Evolutionary conservation across 2,113 vertebrate genomes (phyloP).

Genomic region (Dunckerocampus dactyliophorus): DNA sequence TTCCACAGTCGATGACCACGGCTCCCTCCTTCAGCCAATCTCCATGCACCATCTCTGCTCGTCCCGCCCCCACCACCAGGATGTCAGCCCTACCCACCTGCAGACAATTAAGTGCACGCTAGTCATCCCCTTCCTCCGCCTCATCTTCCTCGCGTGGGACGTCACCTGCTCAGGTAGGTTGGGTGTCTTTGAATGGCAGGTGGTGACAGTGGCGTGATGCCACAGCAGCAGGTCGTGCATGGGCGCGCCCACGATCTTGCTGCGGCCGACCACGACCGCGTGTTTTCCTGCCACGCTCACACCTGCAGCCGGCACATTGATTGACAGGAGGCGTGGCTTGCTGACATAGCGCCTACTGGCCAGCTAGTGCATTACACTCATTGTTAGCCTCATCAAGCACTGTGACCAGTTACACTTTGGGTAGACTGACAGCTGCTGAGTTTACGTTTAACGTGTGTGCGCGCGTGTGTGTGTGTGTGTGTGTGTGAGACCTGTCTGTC

Average conservation of each 20-base stretch:
- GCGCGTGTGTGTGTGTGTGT: constrained; percentile 3
- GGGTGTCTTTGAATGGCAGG: constrained; percentile 89
- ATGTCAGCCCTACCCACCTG: constrained; percentile 87
- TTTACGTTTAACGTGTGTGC: neutral
- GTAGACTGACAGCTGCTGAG: no score
- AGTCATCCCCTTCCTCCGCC: neutral
- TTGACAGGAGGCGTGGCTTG: neutral
- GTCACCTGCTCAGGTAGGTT: constrained; percentile 74
- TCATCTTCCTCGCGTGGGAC: no score
- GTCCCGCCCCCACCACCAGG: constrained; percentile 88
- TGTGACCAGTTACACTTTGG: neutral
- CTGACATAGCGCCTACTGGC: no score
- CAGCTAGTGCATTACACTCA: no score
- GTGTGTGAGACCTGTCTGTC: constrained; percentile 74
- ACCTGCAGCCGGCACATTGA: constrained; percentile 67
- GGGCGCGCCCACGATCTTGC: constrained; percentile 92
- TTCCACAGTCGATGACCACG: constrained; percentile 94
- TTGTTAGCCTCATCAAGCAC: neutral
- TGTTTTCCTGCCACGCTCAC: constrained; percentile 82
- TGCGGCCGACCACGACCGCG: constrained; percentile 91
- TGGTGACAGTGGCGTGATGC: constrained; percentile 91
- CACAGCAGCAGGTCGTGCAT: constrained; percentile 94
- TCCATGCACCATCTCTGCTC: constrained; percentile 91
- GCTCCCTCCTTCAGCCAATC: constrained; percentile 95
- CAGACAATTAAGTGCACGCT: neutral